A percentile compares a stretch with the other conserved stretches of the same genome.
Conservation (phyloP, 2,888 invertebrate genomes). For the Polydesmus complanatus region DNA sequence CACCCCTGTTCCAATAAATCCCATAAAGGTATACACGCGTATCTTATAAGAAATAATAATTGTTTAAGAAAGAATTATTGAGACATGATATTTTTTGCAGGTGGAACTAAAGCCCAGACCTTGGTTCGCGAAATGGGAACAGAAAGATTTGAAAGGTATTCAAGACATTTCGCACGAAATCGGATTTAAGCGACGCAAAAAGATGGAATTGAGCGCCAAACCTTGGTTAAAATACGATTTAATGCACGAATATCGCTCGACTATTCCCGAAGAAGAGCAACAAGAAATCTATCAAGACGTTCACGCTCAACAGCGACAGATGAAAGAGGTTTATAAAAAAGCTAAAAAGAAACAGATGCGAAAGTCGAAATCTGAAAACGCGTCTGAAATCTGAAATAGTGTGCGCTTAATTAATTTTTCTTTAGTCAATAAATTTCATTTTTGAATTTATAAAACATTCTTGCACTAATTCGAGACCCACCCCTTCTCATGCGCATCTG, state of each 20-base stretch:
- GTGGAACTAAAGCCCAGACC: constrained; percentile 49
- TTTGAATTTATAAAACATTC: no score
- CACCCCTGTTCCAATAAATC: constrained; percentile 60
- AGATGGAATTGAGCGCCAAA: constrained; percentile 38
- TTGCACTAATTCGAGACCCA: no score
- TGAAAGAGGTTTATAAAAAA: background rate
- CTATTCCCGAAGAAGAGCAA: constrained; percentile 75
- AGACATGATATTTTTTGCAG: constrained; percentile 31
- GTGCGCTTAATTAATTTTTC: no score
- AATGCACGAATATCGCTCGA: constrained; percentile 77
- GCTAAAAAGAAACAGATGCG: constrained; percentile 1
- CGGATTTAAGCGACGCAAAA: constrained; percentile 25
- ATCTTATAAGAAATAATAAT: background rate
- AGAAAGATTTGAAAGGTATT: constrained; percentile 59
- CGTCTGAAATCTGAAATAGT: no score
- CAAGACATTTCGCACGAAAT: constrained; percentile 39
- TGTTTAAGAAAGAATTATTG: background rate
- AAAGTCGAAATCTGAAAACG: no score
- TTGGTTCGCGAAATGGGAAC: constrained; percentile 84
- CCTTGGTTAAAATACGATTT: constrained; percentile 85
- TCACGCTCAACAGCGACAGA: constrained; percentile 37
- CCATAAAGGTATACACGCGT: constrained; percentile 41
- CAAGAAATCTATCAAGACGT: constrained; percentile 71
- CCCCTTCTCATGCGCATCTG: no score
- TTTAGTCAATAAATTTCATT: no score